Evolutionary conservation across 1,140 invertebrate species (phyloP), one percentile per base, ranked within the genome.

Genomic region (Cyphomyrmex costatus): DNA sequence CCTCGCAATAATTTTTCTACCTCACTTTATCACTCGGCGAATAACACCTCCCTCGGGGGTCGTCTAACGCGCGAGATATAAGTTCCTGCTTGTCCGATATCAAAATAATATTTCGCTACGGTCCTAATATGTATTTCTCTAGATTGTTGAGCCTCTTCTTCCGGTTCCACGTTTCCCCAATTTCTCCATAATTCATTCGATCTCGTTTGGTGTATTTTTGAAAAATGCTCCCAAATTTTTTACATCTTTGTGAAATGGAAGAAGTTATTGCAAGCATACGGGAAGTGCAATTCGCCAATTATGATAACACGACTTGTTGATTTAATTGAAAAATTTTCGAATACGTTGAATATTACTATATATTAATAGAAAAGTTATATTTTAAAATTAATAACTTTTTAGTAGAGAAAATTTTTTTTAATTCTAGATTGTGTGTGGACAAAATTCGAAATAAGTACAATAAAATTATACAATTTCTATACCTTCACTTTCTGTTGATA

Each of bases 121-220:
- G 33, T 83, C 68, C 68, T 85, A 85, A 85, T 68, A 68, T 82
- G 76, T 80, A 80, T 79, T 85, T 85, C 63, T 58, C 46, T 27
- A 79, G 61, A 24, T 56, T 78, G 84, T 85, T 42, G 61, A 58
- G 78, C 16, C 74, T 21, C 24, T 14, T 27, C 51, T 63, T 14
- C 30, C 42, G 36, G 27, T 33, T 30, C 58, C 78, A 21, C 51
- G n/a, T 24, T 66, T 80, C 4, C 8, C 36, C 42, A 70, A 83
- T 61, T 83, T 19, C 30, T 30, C 10, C 79, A 46, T 85, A 85
- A 85, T 66, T 85, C 24, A 68, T 42, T 46, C 51, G 79, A 42
- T 36, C 33, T 6, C 24, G 79, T 60, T 46, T 24, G 19, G 5
- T 24, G 36, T 30, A 19, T 82, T 33, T 73, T 4, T 19, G 36